Conservation (phyloP, 2,797 vertebrate genomes). For the Champsocephalus esox region DNA sequence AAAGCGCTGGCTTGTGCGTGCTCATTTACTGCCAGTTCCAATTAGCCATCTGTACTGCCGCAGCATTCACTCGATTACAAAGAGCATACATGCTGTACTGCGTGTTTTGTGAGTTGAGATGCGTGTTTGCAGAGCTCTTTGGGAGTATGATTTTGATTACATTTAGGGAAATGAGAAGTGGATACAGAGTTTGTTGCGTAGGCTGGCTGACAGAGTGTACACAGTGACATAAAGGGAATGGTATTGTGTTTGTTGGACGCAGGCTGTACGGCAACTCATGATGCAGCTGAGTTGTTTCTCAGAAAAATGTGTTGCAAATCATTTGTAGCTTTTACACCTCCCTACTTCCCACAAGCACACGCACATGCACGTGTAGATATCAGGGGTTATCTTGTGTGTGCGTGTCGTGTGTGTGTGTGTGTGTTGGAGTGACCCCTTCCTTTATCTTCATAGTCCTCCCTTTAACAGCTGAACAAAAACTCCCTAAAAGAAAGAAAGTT, state of each 20-base stretch:
- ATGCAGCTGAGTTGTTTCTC: not conserved
- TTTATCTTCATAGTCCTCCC: conserved; percentile 36
- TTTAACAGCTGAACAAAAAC: conserved; percentile 17
- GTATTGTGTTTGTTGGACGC: conserved; percentile 53
- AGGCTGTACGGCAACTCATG: not conserved
- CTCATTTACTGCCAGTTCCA: conserved; percentile 51
- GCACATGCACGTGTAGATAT: no score
- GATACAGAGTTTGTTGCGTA: conserved; percentile 10
- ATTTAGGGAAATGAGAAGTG: conserved; percentile 40
- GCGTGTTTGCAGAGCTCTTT: conserved; percentile 24
- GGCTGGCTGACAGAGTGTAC: conserved; percentile 3
- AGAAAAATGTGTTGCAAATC: conserved; percentile 10
- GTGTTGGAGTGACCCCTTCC: conserved; percentile 18
- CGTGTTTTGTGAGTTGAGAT: conserved; percentile 10
- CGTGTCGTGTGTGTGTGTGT: not conserved
- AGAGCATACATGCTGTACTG: conserved; percentile 12
- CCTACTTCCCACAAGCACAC: not conserved
- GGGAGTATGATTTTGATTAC: conserved; percentile 42
- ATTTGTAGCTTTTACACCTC: conserved; percentile 4
- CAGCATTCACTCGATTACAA: conserved; percentile 43
- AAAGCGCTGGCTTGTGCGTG: conserved; percentile 35
- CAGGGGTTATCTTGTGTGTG: not conserved
- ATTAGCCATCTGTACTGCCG: conserved; percentile 33
- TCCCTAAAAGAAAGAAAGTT: not conserved
- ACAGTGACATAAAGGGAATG: conserved; percentile 46